Base-by-base conservation (phyloP, 2,888 invertebrate genomes). In the Pecten maximus region DNA sequence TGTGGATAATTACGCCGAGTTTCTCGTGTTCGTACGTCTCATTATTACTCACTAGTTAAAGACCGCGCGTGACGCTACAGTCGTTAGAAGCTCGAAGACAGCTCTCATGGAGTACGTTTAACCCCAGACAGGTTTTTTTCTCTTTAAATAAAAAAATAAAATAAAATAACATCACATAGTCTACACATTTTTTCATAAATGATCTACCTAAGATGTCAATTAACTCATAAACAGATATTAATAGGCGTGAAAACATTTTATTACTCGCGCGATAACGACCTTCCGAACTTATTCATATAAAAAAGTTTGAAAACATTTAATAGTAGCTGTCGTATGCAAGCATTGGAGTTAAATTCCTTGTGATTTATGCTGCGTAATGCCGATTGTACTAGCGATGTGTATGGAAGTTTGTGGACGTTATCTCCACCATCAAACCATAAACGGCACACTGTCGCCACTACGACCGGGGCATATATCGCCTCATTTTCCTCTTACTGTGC, bases 341-440 rank as follows among this genome's bases (percentile, higher is more conserved):
- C 74, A 74, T 74, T 35, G 74, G 74, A 74, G 74, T 74, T 74
- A 35, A 74, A 74, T 74, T 74, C 74, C 74, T 74, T 6, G 74
- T 74, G 74, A 74, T 74, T 74, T 74, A 74, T 74, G 74, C 74
- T 74, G 74, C 35, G 74, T 74, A 74, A 74, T 74, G 74, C 74
- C 74, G 74, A 74, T 74, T 74, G 74, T 74, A 6, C 15, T 74
- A 10, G 35, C 74, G 74, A 12, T 28, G 74, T 74, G 28, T 28
- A 35, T 74, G 74, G 74, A 28, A 35, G 28, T 35, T 23, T 15
- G 12, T 35, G 74, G 35, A 4, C 35, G 74, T 74, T 74, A 74
- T 74, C 74, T 74, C 12, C 35, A 10, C 28, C 35, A 74, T 74
- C 74, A 74, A 74, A 74, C 74, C 35, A 74, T 74, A 74, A 74